These are phyloP conservation scores for Spongilla lacustris DNA, from an alignment of 37 sponge, comb jelly and placozoan genomes.

Conservation along the genomic window DNA sequence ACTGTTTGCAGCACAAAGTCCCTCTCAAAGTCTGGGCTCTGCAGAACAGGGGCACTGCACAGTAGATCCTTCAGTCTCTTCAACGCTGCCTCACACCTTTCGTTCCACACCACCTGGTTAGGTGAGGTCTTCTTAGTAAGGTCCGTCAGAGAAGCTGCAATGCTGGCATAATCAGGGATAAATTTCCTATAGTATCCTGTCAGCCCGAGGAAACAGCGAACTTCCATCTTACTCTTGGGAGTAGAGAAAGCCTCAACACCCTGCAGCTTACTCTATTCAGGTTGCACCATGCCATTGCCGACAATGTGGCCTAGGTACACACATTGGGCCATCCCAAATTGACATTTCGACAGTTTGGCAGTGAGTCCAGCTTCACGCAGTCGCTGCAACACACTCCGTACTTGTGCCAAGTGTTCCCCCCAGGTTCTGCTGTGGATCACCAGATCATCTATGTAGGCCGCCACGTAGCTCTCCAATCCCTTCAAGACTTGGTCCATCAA, in stretches of 20 bases:
- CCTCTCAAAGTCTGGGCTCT: slow-evolving; percentile 17
- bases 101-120: slow-evolving; percentile 24
- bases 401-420: slow-evolving; percentile 49
- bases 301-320: slow-evolving; percentile 66
- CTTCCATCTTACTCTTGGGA: slow-evolving; percentile 45
- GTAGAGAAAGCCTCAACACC: slow-evolving; percentile 19
- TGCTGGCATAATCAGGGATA: slow-evolving; percentile 36
- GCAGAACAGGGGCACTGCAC: slow-evolving; percentile 28
- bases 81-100: slow-evolving; percentile 22
- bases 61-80: slow-evolving; percentile 29
- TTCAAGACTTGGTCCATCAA: slow-evolving; percentile 60
- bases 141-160: slow-evolving; percentile 27
- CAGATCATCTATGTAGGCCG: slow-evolving; percentile 64
- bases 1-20: slow-evolving; percentile 51
- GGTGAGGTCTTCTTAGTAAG: slow-evolving; percentile 37
- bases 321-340: slow-evolving; percentile 39
- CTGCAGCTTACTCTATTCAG: slow-evolving; percentile 43
- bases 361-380: slow-evolving; percentile 46
- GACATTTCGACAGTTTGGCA: slow-evolving; percentile 53
- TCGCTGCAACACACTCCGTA: slow-evolving; percentile 18
- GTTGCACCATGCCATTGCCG: slow-evolving; percentile 34
- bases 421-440: slow-evolving; percentile 38
- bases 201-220: slow-evolving; percentile 46
- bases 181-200: slow-evolving; percentile 57
- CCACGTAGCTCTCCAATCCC: slow-evolving; percentile 19